These are phyloP conservation scores for Drosophila setifemur DNA, from an alignment of 1,140 invertebrate genomes.

Conservation along the genomic window DNA sequence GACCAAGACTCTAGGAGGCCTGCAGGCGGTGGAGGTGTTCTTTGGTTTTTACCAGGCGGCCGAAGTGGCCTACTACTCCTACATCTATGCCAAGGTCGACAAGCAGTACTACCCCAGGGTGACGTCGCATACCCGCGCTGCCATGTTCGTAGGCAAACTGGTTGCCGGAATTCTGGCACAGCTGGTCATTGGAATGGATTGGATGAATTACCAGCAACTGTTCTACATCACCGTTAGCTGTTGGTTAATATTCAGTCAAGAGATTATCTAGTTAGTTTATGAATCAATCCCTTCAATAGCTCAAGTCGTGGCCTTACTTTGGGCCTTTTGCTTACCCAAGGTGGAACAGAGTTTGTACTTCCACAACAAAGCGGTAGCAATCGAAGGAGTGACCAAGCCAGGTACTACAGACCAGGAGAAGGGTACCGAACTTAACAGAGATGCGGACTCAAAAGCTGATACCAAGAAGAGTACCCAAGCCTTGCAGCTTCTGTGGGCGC, in stretches of 20 bases:
- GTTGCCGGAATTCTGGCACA: constrained; percentile 86
- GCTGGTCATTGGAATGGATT: constrained; percentile 84
- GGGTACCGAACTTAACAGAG: not conserved
- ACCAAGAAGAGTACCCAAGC: not conserved
- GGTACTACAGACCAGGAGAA: not conserved
- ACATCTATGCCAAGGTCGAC: constrained; percentile 95
- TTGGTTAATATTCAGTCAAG: constrained; percentile 57
- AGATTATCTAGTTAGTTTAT: not conserved
- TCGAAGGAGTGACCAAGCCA: not conserved
- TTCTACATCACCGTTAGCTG: constrained; percentile 88
- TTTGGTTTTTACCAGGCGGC: constrained; percentile 93
- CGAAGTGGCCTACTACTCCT: constrained; percentile 96
- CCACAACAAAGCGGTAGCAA: constrained; percentile 83
- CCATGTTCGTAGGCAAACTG: constrained; percentile 87
- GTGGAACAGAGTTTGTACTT: constrained; percentile 92
- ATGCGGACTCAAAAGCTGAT: not conserved
- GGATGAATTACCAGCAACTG: constrained; percentile 86
- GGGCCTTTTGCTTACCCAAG: constrained; percentile 89
- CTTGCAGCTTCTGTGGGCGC: constrained; percentile 85
- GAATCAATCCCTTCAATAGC: constrained; percentile 82
- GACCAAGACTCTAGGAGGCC: constrained; percentile 85
- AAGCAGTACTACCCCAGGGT: constrained; percentile 89
- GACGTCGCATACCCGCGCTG: constrained; percentile 88
- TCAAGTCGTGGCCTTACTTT: constrained; percentile 87
- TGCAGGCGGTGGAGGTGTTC: constrained; percentile 86